Evolutionary conservation across 1,140 invertebrate genomes (phyloP).

Genomic region (Conus ventricosus): DNA sequence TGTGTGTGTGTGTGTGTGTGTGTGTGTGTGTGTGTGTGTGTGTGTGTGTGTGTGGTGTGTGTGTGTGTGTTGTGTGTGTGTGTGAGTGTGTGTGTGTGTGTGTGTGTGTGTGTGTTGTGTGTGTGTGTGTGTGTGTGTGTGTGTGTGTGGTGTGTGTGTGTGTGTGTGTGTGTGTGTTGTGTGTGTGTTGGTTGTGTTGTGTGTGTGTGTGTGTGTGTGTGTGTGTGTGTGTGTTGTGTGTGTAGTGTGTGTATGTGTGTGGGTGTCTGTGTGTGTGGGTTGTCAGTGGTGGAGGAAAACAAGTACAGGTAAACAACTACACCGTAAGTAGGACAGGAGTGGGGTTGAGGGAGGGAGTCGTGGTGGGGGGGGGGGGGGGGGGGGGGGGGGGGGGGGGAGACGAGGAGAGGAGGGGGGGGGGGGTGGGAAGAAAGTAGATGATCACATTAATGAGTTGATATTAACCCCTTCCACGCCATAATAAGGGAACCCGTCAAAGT

Average conservation of each 20-base stretch:
- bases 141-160: neutral
- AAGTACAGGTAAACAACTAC: neutral
- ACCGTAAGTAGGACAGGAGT: neutral
- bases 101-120: neutral
- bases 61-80: neutral
- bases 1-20: neutral
- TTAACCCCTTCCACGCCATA: neutral
- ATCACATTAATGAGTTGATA: neutral
- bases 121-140: neutral
- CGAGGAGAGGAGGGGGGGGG: too few relatives aligned
- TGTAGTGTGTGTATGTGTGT: too few relatives aligned
- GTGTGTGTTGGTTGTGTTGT: too few relatives aligned
- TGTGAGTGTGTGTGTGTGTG: neutral
- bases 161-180: neutral
- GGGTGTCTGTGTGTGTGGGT: too few relatives aligned
- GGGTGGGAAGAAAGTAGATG: neutral
- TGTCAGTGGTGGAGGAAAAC: too few relatives aligned
- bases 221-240: neutral
- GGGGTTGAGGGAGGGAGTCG: too few relatives aligned
- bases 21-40: neutral
- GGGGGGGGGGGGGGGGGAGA: neutral
- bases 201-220: neutral
- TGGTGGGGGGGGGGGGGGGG: neutral
- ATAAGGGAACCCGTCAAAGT: neutral
- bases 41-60: neutral